Base-by-base conservation (phyloP, 2,888 invertebrate genomes). In the Eustalomyia histrio region DNA sequence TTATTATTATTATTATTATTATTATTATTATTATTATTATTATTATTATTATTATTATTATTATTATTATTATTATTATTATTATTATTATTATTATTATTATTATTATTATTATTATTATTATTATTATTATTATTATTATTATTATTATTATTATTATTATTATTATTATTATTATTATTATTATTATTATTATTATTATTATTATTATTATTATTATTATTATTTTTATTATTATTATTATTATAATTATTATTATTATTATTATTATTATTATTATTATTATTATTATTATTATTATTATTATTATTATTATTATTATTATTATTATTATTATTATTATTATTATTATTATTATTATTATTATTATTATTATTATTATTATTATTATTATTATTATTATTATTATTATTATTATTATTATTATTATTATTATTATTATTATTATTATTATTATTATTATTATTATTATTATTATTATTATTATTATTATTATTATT, bases 181-280 rank as follows among this genome's bases (percentile, higher is more conserved):
- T 58, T 58, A 58, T 58, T 58, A 58, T 58, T 58, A 58, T 58
- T 58, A 58, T 58, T 58, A 58, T 58, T 58, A 58, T 58, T 58
- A 58, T 58, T 58, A 58, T 58, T 58, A 58, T 58, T 58, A 58
- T 58, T 58, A 58, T 58, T 58, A 58, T 58, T 58, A 58, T 58
- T 58, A 58, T 58, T 58, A 58, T 58, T 58, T 16, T 58, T 58
- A 58, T 58, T 58, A 58, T 58, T 58, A 58, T 58, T 58, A 58
- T 58, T 58, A 58, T 58, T 58, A 58, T 58, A 16, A 58, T 58
- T 58, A 58, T 58, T 58, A 58, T 58, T 58, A 58, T 58, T 58
- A 58, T 58, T 58, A 58, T 58, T 58, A 58, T 58, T 58, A 58
- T 58, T 58, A 58, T 58, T 58, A 58, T 58, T 58, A 58, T 58